Evolutionary conservation across 2,797 vertebrate species (phyloP), one percentile per base, ranked within the genome.

Genomic region (Gadopsis marmoratus): DNA sequence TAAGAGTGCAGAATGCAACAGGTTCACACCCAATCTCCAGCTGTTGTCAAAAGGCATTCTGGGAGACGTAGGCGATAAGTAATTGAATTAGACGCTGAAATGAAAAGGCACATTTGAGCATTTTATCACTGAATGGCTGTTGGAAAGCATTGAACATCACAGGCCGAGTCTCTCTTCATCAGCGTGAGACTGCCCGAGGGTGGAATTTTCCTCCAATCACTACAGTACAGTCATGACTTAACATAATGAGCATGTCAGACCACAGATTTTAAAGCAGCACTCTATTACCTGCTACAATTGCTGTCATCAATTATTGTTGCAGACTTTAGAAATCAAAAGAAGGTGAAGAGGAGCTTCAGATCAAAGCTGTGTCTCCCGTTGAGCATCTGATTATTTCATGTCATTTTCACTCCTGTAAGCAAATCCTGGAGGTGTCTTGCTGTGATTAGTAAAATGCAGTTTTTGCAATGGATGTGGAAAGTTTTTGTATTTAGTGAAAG

Each of bases 171-270:
- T 76, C 14, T 73, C 39, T 50, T 67, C 7, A 66, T 8, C 79
- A 78, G 51, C 11, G 5, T 33, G 58, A 55, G 80, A 59, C 45
- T 55, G 56, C 71, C 66, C 21, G 4, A 45, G 66, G 71, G 55
- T 76, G 50, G 61, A 84, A 84, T 64, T 83, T 81, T 75, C 79
- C 88, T 81, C 68, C 48, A 71, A 86, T 88, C 87, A 79, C 83
- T 87, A 76, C 47, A 26, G 58, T 75, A 45, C 65, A 53, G 59
- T 86, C 81, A 73, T 84, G 79, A 89, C 77, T 82, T 74, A 84
- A 83, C 79, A 59, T 77, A 82, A 81, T 85, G 83, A 84, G 82
- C 61, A n/a, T 77, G 45, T 81, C 80, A 56, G 60, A 17, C 55
- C 0, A 35, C 53, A 75, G 67, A 76, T 85, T 78, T 78, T 76